These are phyloP conservation scores for Wiebesia pumilae DNA, from an alignment of 1,140 invertebrate species.

Conservation along the genomic window DNA sequence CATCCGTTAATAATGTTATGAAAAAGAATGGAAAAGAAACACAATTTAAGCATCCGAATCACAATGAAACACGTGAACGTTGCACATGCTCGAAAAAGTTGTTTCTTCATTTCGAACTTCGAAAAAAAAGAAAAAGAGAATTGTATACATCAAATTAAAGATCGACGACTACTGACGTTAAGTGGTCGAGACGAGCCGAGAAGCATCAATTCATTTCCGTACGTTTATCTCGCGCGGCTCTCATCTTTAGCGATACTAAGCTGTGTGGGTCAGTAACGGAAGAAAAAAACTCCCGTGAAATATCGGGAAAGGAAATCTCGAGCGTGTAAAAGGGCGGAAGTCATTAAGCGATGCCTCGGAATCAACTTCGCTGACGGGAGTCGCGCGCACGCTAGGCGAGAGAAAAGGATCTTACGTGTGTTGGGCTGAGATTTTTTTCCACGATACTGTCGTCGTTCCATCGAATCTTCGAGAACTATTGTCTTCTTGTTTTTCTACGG, in stretches of 20 bases:
- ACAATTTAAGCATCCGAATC: not conserved
- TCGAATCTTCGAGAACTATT: conserved; percentile 21
- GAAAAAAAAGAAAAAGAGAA: not conserved
- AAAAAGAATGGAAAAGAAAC: not conserved
- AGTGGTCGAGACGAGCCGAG: conserved; percentile 16
- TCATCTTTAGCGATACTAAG: not conserved
- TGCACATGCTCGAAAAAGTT: not conserved
- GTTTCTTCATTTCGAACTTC: not conserved
- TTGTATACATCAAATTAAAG: conserved; percentile 29
- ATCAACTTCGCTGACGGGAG: conserved; percentile 39
- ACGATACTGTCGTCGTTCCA: conserved; percentile 28
- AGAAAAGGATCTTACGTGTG: not conserved
- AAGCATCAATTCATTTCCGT: conserved; percentile 47
- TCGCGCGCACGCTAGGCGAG: not conserved
- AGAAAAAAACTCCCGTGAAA: not conserved
- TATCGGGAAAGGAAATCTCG: conserved; percentile 49
- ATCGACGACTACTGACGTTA: conserved; percentile 11
- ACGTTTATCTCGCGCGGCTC: not conserved
- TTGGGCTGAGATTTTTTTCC: conserved; percentile 18
- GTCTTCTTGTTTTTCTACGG: not conserved
- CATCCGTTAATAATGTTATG: not conserved
- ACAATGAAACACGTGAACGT: not conserved
- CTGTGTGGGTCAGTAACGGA: not conserved
- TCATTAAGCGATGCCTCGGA: conserved; percentile 41
- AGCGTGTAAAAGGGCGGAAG: conserved; percentile 50